Evolutionary conservation across 2,113 vertebrate species (phyloP).

Genomic region (Smithornis capensis): DNA sequence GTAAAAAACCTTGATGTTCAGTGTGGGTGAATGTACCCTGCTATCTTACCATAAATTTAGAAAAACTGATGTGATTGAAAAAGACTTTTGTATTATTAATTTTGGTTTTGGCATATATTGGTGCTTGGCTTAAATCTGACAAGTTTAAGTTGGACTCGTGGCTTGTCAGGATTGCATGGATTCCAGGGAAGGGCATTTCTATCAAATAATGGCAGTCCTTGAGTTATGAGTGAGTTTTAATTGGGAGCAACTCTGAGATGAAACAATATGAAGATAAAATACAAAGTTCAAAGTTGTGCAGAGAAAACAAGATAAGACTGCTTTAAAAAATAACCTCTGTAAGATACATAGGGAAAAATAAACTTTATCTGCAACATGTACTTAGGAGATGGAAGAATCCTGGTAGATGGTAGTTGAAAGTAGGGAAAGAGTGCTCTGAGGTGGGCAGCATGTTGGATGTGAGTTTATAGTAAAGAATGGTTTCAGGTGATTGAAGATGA

Average conservation of each 20-base stretch:
- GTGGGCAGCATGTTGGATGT: neutral
- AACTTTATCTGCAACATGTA: neutral
- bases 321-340: neutral
- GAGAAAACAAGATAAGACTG: neutral
- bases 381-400: neutral
- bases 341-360: neutral
- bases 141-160: neutral
- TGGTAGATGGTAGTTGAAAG: too few species aligned
- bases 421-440: neutral
- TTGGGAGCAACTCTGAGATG: neutral
- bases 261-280: neutral
- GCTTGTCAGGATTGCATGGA: neutral
- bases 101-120: neutral
- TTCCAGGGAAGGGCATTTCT: neutral
- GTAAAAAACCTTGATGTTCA: neutral
- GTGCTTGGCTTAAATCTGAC: neutral
- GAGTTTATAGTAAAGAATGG: neutral
- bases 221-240: neutral
- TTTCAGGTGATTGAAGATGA: neutral
- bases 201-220: neutral
- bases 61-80: neutral
- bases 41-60: neutral
- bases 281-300: neutral
- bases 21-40: conserved; percentile 20
- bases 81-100: neutral